These are phyloP conservation scores for Adelosebastes latens DNA, from an alignment of 2,797 vertebrate genomes.

Conservation along the genomic window DNA sequence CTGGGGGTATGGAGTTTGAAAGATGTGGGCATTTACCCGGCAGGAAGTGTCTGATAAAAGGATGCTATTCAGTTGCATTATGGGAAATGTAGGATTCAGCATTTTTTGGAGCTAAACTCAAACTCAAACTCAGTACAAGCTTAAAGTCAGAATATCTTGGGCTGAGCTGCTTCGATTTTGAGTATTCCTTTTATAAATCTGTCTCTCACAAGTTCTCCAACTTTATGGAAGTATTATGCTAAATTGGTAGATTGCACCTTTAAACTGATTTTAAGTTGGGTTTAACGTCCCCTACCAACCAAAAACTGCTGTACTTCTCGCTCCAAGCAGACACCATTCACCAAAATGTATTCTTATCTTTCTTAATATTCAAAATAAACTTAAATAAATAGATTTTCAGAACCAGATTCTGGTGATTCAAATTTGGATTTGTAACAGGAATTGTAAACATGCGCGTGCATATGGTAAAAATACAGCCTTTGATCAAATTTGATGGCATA, in stretches of 20 bases:
- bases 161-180: not conserved
- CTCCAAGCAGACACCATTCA: not conserved
- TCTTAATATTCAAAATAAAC: not conserved
- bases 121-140: not conserved
- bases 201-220: not conserved
- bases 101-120: not conserved
- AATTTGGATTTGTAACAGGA: not conserved
- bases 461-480: not conserved
- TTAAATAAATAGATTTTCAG: not conserved
- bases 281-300: not conserved
- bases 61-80: too few species aligned
- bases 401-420: not conserved
- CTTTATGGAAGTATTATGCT: not conserved
- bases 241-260: not conserved
- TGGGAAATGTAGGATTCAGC: not conserved
- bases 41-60: too few species aligned
- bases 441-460: not conserved
- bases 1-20: too few species aligned
- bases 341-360: not conserved
- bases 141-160: not conserved
- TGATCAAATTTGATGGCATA: not conserved
- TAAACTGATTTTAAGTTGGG: not conserved
- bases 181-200: not conserved
- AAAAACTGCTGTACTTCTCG: not conserved
- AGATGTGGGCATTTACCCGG: too few species aligned